Percentiles rank a stretch among this genome's conserved stretches.
phyloP scores from a whole-genome alignment of 2,888 invertebrate genomes.

The Metopia argyrocephala region DNA sequence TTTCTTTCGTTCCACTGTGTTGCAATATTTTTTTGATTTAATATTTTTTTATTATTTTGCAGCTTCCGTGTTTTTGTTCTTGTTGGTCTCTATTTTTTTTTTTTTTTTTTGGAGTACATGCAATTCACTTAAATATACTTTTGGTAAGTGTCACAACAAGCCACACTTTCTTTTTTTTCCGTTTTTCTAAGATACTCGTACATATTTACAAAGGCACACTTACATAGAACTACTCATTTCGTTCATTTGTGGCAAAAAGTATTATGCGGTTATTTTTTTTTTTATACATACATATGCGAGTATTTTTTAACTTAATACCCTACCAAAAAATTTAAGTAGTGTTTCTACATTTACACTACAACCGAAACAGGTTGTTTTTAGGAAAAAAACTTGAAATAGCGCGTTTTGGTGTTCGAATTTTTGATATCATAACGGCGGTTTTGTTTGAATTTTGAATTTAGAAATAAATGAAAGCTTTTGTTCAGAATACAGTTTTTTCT shows the following conservation, averaged over 20 bases:
- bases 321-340: no score
- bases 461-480: no score
- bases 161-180: conserved; percentile 22
- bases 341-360: no score
- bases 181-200: background rate
- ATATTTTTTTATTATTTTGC: background rate
- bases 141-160: conserved; percentile 58
- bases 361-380: no score
- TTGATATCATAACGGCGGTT: no score
- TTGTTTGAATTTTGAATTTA: no score
- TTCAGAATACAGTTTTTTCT: no score
- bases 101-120: conserved; percentile 5
- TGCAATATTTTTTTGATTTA: background rate
- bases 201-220: background rate
- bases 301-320: background rate
- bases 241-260: conserved; percentile 20
- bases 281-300: no score
- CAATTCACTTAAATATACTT: conserved; percentile 61
- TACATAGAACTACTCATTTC: background rate
- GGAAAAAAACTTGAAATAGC: no score
- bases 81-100: background rate
- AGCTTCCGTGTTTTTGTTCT: conserved; percentile 12
- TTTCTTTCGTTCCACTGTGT: background rate
- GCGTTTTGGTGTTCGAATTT: no score
- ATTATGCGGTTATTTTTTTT: conserved; percentile 3